A percentile compares a stretch with the other conserved stretches of the same genome.
These are phyloP conservation scores for Tachyglossus aculeatus DNA, from an alignment of 2,797 vertebrate genomes.

Conservation along the genomic window DNA sequence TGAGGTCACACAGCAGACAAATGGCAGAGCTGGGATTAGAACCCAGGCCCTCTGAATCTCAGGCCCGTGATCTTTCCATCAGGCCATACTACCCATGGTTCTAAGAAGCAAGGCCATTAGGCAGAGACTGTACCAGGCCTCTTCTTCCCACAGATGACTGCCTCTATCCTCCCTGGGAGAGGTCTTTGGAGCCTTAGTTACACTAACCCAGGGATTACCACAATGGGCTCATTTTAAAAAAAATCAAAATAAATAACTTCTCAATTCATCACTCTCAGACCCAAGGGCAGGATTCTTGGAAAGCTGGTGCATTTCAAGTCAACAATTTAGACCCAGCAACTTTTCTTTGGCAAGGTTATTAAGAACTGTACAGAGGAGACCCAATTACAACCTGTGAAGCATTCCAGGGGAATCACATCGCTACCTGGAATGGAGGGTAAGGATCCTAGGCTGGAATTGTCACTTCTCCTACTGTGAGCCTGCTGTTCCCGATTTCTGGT, in stretches of 20 bases:
- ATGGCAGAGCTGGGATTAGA: too few relatives aligned
- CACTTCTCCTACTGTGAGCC: background rate
- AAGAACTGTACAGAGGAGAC: conserved; percentile 16
- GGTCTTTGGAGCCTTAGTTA: conserved; percentile 40
- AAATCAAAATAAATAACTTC: conserved; percentile 36
- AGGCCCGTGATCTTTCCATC: background rate
- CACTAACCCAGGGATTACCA: background rate
- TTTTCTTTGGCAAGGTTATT: conserved; percentile 37
- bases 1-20: too few relatives aligned
- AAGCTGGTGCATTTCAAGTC: conserved; percentile 26
- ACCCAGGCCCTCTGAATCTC: too few relatives aligned
- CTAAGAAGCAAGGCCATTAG: background rate
- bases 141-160: background rate
- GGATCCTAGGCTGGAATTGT: conserved; percentile 19
- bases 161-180: conserved; percentile 14
- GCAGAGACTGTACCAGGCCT: background rate
- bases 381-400: conserved; percentile 17
- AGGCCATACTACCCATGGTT: background rate
- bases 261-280: conserved; percentile 33
- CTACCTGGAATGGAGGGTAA: conserved; percentile 37
- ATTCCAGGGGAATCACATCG: conserved; percentile 28
- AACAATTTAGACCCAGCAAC: conserved; percentile 27
- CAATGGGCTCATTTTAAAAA: conserved; percentile 34
- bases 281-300: conserved; percentile 33
- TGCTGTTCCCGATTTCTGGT: conserved; percentile 45